Base-by-base conservation (phyloP, 2,888 invertebrate species). In the Cylindroiulus punctatus region DNA sequence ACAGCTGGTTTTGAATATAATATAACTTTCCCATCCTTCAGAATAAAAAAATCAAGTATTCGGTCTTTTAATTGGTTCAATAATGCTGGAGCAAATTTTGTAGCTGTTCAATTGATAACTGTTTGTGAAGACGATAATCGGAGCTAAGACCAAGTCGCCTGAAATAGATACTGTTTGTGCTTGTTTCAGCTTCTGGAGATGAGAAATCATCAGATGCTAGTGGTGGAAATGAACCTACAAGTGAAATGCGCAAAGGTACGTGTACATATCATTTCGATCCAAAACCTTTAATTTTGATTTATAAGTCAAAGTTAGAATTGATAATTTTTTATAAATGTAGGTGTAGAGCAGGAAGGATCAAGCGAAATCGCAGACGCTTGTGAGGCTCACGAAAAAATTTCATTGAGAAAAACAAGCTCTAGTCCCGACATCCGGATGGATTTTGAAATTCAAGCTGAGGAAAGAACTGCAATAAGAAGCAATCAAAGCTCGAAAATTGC, bases 381-480 rank as follows among this genome's bases (percentile, higher is more conserved):
- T 47, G 84, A 76, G n/a, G 44, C 85, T 19, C 65, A 22, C 3
- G 36, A 57, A 47, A 86, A 83, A 65, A n/a, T 57, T 22, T 52
- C 84, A n/a, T 85, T 97, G 87, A 93, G 96, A 0, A 93, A 97
- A 88, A 96, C 96, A 81, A 97, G 97, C 93, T 97, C 97, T 85
- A 96, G 96, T 89, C 97, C 97, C 0, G 97, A 97, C 92, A 96
- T 97, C 40, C n/a, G 65, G 26, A 85, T 44, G 40, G 84, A 84
- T 26, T 52, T 84, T 32, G 96, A 96, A 95, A 87, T 95, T 96
- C 0, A 95, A 94, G 90, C 96, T 96, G 95, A 95, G 96, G 88
- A 94, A 94, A 91, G 93, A 19, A 19, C 40, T 10, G 83, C 83
- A 42, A 26, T n/a, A 26, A 26, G 10, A 14, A 81, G 17, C 42